phyloP scores from a whole-genome alignment of 2,113 vertebrate species.

The Aviceda subcristata region DNA sequence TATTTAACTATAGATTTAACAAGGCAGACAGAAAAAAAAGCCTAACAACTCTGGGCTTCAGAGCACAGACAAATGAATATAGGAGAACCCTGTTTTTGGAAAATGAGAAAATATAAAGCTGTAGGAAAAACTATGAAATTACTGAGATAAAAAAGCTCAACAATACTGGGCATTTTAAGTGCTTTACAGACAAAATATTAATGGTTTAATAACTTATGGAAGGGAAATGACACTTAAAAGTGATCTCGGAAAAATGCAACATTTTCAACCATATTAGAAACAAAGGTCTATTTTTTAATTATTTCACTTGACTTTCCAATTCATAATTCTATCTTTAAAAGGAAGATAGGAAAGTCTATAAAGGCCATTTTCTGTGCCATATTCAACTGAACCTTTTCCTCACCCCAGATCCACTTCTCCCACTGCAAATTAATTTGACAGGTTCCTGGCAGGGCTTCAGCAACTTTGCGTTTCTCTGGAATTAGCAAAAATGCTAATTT shows the following conservation, averaged over 20 bases:
- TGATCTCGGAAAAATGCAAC: not conserved
- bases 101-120: not conserved
- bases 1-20: not conserved
- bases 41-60: not conserved
- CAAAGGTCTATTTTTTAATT: not conserved
- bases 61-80: not conserved
- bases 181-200: not conserved
- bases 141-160: not conserved
- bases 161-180: not conserved
- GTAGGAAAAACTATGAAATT: not conserved
- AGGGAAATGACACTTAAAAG: not conserved
- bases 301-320: not conserved
- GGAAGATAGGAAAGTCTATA: not conserved
- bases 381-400: not conserved
- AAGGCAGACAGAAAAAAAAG: not conserved
- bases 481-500: constrained; percentile 65
- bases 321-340: not conserved
- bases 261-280: not conserved
- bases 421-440: constrained; percentile 47
- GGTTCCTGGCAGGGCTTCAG: constrained; percentile 33
- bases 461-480: constrained; percentile 13
- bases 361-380: not conserved
- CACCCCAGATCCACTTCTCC: not conserved
- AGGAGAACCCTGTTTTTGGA: not conserved
- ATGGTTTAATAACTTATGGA: not conserved